phyloP scores from a whole-genome alignment of 2,888 invertebrate species.

The Pherbina coryleti region DNA sequence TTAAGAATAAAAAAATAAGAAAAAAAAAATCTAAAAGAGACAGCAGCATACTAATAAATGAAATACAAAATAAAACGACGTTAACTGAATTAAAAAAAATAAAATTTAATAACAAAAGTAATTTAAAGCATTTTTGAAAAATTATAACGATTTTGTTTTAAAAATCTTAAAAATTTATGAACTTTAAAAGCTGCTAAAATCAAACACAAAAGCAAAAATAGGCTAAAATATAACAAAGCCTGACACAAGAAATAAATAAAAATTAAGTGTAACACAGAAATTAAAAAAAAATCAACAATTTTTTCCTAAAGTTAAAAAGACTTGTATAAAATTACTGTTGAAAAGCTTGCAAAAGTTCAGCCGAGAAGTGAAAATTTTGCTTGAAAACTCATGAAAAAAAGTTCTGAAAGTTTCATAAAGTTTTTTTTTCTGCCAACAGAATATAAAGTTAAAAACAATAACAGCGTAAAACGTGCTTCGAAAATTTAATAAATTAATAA shows the following conservation, averaged over 20 bases:
- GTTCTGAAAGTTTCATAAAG: too few relatives aligned
- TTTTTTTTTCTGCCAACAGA: too few relatives aligned
- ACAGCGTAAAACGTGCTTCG: too few relatives aligned
- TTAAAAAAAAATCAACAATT: background rate
- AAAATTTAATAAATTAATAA: too few relatives aligned
- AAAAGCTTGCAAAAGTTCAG: too few relatives aligned
- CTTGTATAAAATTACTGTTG: too few relatives aligned
- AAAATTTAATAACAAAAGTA: background rate
- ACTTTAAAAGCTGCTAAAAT: background rate
- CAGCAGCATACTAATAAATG: constrained; percentile 41
- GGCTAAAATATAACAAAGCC: constrained; percentile 26
- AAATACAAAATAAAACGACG: constrained; percentile 37
- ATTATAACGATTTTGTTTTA: constrained; percentile 62
- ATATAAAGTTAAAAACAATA: too few relatives aligned
- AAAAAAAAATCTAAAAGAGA: constrained; percentile 44
- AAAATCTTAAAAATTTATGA: constrained; percentile 53
- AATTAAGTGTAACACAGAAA: constrained; percentile 24
- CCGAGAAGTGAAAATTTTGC: too few relatives aligned
- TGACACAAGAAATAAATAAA: constrained; percentile 26
- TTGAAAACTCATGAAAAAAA: too few relatives aligned
- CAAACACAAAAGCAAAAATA: background rate
- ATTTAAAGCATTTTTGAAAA: background rate
- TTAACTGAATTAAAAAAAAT: constrained; percentile 1
- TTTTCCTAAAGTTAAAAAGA: too few relatives aligned
- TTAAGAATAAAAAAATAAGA: constrained; percentile 36